Percentiles rank a stretch among this genome's conserved stretches.
Conservation (phyloP, 2,113 vertebrate species). For the Ceyx margarethae region DNA sequence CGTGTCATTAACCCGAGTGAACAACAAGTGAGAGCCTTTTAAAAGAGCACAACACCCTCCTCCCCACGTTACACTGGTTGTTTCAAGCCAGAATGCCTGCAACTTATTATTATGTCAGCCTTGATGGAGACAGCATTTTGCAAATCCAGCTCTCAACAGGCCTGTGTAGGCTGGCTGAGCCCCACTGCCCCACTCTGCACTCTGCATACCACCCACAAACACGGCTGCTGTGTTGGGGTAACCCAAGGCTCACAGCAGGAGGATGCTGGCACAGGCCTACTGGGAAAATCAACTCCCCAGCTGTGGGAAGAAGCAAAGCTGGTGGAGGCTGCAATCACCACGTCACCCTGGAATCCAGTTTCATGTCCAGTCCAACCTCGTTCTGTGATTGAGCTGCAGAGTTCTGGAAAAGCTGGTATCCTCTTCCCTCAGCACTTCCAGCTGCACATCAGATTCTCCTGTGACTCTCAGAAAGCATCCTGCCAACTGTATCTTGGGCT, state of each 20-base stretch:
- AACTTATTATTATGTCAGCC: slow-evolving; percentile 26
- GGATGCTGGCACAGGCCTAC: background rate
- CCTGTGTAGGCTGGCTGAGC: background rate
- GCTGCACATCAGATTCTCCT: background rate
- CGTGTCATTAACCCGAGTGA: background rate
- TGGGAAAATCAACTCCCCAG: slow-evolving; percentile 39
- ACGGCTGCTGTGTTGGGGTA: background rate
- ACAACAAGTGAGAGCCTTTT: background rate
- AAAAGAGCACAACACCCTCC: background rate
- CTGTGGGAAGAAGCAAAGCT: slow-evolving; percentile 54
- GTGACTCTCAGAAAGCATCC: background rate
- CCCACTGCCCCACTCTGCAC: background rate
- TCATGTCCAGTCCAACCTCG: slow-evolving; percentile 50
- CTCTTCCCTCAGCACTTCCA: slow-evolving; percentile 41
- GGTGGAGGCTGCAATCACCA: slow-evolving; percentile 36
- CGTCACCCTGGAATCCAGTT: slow-evolving; percentile 64
- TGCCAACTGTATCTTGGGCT: background rate
- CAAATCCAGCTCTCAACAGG: slow-evolving; percentile 45
- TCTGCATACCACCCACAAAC: background rate
- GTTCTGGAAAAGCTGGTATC: slow-evolving; percentile 62
- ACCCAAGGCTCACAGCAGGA: slow-evolving; percentile 17
- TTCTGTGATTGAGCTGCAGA: slow-evolving; percentile 20
- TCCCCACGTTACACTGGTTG: background rate
- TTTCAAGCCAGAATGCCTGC: background rate
- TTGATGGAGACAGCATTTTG: slow-evolving; percentile 20